These are phyloP conservation scores for Tryphoninae sp. DNA, from an alignment of 2,888 invertebrate species.

Conservation along the genomic window DNA sequence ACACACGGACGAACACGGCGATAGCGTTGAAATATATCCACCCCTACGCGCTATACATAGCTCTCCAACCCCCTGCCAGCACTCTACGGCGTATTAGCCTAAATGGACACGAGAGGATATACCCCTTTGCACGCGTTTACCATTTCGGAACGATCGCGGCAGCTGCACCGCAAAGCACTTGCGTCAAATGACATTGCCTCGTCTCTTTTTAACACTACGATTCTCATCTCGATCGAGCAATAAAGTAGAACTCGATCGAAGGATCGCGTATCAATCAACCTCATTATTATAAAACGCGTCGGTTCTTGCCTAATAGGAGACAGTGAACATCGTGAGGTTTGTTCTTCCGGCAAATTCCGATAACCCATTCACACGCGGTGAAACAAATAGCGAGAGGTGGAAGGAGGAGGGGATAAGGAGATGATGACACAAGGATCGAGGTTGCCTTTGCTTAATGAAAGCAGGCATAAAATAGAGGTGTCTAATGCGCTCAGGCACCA, in stretches of 20 bases:
- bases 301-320: too few species aligned
- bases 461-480: constrained; percentile 74
- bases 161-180: background rate
- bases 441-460: constrained; percentile 71
- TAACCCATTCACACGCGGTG: constrained; percentile 30
- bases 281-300: background rate
- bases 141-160: constrained; percentile 6
- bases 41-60: background rate
- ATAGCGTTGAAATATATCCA: constrained; percentile 8
- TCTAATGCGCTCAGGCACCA: constrained; percentile 67
- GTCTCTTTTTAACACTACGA: constrained; percentile 2
- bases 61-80: background rate
- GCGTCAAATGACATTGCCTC: background rate
- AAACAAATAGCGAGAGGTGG: constrained; percentile 23
- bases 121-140: constrained; percentile 3
- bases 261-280: background rate
- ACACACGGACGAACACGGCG: constrained; percentile 8
- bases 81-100: constrained; percentile 17
- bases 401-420: constrained; percentile 26
- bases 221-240: background rate
- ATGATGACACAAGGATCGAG: constrained; percentile 50
- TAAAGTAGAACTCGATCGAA: background rate
- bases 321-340: constrained; percentile 4
- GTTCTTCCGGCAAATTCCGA: background rate
- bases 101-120: background rate